Base-by-base conservation (phyloP, 1,140 invertebrate species). In the Branchinecta lynchi region DNA sequence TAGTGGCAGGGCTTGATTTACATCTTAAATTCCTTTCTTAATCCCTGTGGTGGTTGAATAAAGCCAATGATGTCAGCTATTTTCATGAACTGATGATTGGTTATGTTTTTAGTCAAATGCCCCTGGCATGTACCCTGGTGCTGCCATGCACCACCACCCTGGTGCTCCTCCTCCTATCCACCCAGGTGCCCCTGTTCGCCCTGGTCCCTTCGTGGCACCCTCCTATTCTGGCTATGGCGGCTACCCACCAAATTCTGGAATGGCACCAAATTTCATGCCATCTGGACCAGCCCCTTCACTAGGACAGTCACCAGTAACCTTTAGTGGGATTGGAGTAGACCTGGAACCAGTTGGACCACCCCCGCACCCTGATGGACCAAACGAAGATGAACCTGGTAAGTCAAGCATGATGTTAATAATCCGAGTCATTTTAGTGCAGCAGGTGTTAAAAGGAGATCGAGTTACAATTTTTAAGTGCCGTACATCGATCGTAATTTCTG, bases 191-290 rank as follows among this genome's bases (percentile, higher is more conserved):
- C 51, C 12, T 3, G 17, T 60, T 60, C 51, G 51, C 17, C 51
- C 51, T 60, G 51, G 51, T 15, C 51, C 51, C 17, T 15, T 60
- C 3, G 17, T 60, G 2, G 51, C 17, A 15, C 51, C 12, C 17
- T 60, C 51, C 51, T 60, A 60, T 60, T 20, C 51, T 60, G 51
- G 51, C 51, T 60, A 60, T 60, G 17, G 51, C 6, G 51, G 51
- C 17, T 60, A 15, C 17, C 12, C 51, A 3, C 51, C 51, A 1
- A 20, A 20, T 15, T 12, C 17, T 12, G 51, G 51, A 15, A 12
- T 20, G 12, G 51, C 2, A 15, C 51, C 12, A 20, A 60, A 60
- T 60, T 15, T 60, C 12, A 60, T 60, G 51, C 51, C 51, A 6
- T 20, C 51, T 15, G 12, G 12, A 20, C 51, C 51, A 15, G 51